Percentiles rank a stretch among this genome's conserved stretches.
Evolutionary conservation across 2,113 vertebrate species (phyloP).

Genomic region (Tringa solitaria): DNA sequence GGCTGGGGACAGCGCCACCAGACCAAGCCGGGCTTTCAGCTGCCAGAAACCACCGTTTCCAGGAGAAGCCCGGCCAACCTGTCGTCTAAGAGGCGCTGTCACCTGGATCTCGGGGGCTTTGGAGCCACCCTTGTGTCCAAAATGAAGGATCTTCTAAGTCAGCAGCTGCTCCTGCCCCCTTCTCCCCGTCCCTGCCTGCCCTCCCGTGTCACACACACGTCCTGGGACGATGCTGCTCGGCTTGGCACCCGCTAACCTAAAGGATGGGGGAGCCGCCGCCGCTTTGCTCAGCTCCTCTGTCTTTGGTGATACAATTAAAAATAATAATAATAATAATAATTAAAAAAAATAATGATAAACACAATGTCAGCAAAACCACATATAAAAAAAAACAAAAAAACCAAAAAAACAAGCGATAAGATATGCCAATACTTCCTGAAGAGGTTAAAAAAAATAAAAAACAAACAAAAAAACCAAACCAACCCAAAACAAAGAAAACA

Average conservation of each 20-base stretch:
- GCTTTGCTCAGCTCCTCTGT: slow-evolving; percentile 45
- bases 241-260: not conserved
- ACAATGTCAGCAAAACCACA: slow-evolving; percentile 70
- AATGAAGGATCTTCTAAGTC: not conserved
- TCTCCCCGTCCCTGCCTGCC: not conserved
- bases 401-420: slow-evolving; percentile 64
- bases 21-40: not conserved
- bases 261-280: not conserved
- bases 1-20: not conserved
- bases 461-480: not conserved
- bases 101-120: not conserved
- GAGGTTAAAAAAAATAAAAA: slow-evolving; percentile 60
- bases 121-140: not conserved
- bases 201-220: not conserved
- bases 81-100: not conserved
- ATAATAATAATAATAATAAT: not conserved
- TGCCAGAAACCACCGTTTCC: not conserved
- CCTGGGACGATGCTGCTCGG: not conserved
- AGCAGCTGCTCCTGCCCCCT: not conserved
- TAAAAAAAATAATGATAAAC: slow-evolving; percentile 6
- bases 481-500: slow-evolving; percentile 26
- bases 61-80: not conserved
- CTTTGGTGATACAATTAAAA: slow-evolving; percentile 76
- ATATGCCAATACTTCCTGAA: slow-evolving; percentile 78
- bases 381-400: not conserved